These are phyloP conservation scores for Selenia dentaria DNA, from an alignment of 2,888 invertebrate genomes.

Conservation along the genomic window DNA sequence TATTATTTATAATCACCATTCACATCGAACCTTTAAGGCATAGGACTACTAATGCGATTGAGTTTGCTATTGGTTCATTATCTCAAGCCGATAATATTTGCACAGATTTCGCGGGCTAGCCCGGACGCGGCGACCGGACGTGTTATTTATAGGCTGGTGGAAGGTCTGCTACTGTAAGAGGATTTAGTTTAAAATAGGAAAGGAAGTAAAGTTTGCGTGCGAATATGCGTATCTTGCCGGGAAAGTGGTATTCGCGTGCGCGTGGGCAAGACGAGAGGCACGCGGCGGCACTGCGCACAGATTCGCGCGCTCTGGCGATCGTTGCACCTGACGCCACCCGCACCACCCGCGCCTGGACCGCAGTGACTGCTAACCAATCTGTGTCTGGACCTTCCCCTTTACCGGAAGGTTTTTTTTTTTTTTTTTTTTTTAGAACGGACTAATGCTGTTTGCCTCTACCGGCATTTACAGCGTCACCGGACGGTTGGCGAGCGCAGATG, in stretches of 20 bases:
- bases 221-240: constrained; percentile 47
- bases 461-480: no score
- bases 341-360: constrained; percentile 28
- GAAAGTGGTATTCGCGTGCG: constrained; percentile 71
- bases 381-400: constrained; percentile 40
- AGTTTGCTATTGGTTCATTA: constrained; percentile 50
- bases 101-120: constrained; percentile 53
- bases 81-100: constrained; percentile 45
- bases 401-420: no score
- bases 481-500: no score
- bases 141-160: constrained; percentile 59
- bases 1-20: constrained; percentile 47
- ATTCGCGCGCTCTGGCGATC: constrained; percentile 49
- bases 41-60: constrained; percentile 51
- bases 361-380: constrained; percentile 37
- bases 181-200: constrained; percentile 53
- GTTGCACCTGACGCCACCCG: constrained; percentile 71
- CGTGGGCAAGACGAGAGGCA: constrained; percentile 72
- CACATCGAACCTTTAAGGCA: constrained; percentile 40
- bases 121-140: constrained; percentile 44
- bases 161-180: constrained; percentile 51
- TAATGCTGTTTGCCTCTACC: no score
- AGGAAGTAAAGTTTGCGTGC: constrained; percentile 44
- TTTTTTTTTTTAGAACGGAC: no score
- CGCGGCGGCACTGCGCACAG: constrained; percentile 68